Percentiles rank a stretch among this genome's conserved stretches.
Conservation (phyloP, 1,140 invertebrate species). For the Parasteatoda tepidariorum region DNA sequence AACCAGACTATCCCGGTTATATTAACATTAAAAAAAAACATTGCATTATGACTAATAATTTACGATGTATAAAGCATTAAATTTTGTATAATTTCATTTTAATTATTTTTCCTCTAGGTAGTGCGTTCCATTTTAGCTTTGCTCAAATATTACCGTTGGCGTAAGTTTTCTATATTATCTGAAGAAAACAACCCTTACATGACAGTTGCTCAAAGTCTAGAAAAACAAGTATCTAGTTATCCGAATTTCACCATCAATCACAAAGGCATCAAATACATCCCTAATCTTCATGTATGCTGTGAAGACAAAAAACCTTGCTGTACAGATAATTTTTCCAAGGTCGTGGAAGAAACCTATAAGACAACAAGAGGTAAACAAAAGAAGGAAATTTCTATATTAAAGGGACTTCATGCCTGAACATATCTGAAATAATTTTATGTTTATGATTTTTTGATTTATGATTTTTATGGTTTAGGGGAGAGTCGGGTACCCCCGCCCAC, state of each 20-base stretch:
- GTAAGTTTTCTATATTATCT: constrained; percentile 90
- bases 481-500: too few relatives aligned
- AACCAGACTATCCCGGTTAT: too few relatives aligned
- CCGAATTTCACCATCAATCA: constrained; percentile 80
- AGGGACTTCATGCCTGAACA: too few relatives aligned
- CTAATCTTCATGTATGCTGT: constrained; percentile 81
- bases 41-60: too few relatives aligned
- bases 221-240: constrained; percentile 63
- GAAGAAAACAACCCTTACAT: constrained; percentile 78
- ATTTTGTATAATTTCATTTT: too few relatives aligned
- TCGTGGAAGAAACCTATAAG: constrained; percentile 89
- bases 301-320: constrained; percentile 79
- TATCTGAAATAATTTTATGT: too few relatives aligned
- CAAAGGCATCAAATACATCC: constrained; percentile 68
- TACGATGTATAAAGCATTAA: too few relatives aligned
- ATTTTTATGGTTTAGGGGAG: too few relatives aligned
- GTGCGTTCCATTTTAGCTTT: constrained; percentile 93
- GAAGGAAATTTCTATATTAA: too few relatives aligned
- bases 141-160: constrained; percentile 90
- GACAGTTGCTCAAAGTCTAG: constrained; percentile 74
- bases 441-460: too few relatives aligned
- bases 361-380: constrained; percentile 77
- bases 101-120: constrained; percentile 75
- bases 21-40: too few relatives aligned
- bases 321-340: constrained; percentile 81